Conservation (phyloP, 2,888 invertebrate species). For the Hyposoter dolosus region DNA sequence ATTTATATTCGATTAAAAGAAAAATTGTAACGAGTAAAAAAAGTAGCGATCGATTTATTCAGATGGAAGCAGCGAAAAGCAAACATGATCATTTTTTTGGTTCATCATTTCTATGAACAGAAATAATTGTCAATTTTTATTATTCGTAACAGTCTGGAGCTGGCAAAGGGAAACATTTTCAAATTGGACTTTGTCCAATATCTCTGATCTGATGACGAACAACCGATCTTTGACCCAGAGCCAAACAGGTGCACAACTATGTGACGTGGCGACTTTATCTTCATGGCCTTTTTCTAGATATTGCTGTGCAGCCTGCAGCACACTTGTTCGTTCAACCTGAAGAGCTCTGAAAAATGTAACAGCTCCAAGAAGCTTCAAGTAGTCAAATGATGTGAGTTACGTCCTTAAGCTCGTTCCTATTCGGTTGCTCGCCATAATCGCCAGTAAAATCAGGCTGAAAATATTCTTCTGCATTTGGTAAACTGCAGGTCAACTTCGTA, state of each 20-base stretch:
- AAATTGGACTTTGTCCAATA: background rate
- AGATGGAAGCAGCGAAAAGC: no score
- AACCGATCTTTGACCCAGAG: slow-evolving; percentile 62
- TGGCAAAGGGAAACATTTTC: slow-evolving; percentile 3
- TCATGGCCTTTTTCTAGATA: slow-evolving; percentile 31
- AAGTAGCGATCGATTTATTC: background rate
- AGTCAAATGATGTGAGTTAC: background rate
- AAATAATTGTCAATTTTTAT: background rate
- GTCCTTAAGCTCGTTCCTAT: background rate
- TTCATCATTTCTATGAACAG: background rate
- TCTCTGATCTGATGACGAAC: slow-evolving; percentile 22
- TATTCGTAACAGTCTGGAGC: background rate
- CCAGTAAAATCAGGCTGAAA: slow-evolving; percentile 43
- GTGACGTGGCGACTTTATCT: slow-evolving; percentile 42
- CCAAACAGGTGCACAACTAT: slow-evolving; percentile 52
- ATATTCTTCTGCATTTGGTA: slow-evolving; percentile 31
- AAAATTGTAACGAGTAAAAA: background rate
- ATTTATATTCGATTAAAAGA: background rate
- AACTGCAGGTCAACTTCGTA: slow-evolving; percentile 22
- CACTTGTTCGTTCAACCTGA: background rate
- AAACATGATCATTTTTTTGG: no score
- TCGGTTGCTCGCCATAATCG: slow-evolving; percentile 24
- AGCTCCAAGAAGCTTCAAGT: background rate
- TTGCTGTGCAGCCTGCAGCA: slow-evolving; percentile 35
- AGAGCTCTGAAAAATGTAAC: background rate